These are phyloP conservation scores for Pachliopta kotzebuea DNA, from an alignment of 2,888 invertebrate genomes.

Conservation along the genomic window DNA sequence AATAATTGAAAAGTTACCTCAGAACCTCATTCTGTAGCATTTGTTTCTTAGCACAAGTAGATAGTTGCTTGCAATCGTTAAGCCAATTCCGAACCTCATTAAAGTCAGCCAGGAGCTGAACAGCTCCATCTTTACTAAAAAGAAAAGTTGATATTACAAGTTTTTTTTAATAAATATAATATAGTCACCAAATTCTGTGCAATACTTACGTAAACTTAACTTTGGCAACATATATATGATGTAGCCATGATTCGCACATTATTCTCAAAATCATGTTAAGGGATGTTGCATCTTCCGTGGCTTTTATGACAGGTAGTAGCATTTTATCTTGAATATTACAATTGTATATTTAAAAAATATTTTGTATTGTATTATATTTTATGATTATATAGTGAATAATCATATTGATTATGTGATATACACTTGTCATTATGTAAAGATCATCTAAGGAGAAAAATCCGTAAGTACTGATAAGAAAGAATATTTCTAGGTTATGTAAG, in stretches of 20 bases:
- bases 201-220: conserved; percentile 86
- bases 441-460: no score
- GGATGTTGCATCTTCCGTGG: conserved; percentile 86
- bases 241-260: conserved; percentile 93
- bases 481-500: no score
- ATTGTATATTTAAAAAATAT: background rate
- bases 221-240: conserved; percentile 90
- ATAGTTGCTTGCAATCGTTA: conserved; percentile 79
- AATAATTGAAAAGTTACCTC: conserved; percentile 46
- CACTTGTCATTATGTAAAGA: no score
- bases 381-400: no score
- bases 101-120: conserved; percentile 90
- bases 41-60: conserved; percentile 75
- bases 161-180: background rate
- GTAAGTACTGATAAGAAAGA: no score
- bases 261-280: conserved; percentile 89
- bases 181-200: background rate
- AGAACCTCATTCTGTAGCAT: conserved; percentile 83
- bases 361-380: background rate
- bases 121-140: conserved; percentile 83
- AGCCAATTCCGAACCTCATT: conserved; percentile 90
- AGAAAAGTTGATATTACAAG: background rate
- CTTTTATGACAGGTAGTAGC: conserved; percentile 87
- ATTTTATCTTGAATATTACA: conserved; percentile 82
- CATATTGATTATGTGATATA: no score